A percentile compares a stretch with the other conserved stretches of the same genome.
Conservation (phyloP, 2,797 vertebrate species). For the Pogoniulus pusillus region DNA sequence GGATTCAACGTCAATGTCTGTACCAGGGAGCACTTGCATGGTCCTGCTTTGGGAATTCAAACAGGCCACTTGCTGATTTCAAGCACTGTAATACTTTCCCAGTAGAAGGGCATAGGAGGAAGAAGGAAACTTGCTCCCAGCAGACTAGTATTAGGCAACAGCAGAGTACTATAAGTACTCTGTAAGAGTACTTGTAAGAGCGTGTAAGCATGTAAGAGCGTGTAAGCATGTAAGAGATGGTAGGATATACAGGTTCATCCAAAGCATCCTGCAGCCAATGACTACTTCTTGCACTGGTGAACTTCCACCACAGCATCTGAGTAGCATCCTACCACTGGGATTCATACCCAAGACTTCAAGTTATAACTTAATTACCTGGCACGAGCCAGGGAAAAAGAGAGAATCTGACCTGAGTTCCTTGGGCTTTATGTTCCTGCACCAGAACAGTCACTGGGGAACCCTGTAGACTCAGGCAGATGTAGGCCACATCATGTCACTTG, state of each 20-base stretch:
- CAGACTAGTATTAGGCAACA: slow-evolving; percentile 3
- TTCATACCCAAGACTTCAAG: not conserved
- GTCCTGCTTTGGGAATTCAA: not conserved
- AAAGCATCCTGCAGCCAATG: not conserved
- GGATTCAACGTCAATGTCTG: not conserved
- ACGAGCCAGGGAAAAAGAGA: not conserved
- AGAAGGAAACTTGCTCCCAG: not conserved
- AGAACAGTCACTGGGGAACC: not conserved
- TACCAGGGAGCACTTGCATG: not conserved
- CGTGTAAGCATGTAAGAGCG: too few relatives aligned
- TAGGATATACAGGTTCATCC: not conserved
- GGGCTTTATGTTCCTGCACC: not conserved
- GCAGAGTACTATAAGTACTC: not conserved
- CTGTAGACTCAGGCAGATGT: not conserved
- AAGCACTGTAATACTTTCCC: not conserved
- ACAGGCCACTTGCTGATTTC: not conserved
- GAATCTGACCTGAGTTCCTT: not conserved
- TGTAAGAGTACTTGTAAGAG: too few relatives aligned
- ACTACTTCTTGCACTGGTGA: not conserved
- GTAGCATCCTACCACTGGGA: too few relatives aligned
- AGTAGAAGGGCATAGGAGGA: not conserved
- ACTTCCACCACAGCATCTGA: not conserved
- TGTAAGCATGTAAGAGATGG: not conserved
- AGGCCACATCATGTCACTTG: not conserved
- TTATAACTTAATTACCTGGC: not conserved